phyloP scores from a whole-genome alignment of 2,797 vertebrate genomes.

The Denticeps clupeoides region DNA sequence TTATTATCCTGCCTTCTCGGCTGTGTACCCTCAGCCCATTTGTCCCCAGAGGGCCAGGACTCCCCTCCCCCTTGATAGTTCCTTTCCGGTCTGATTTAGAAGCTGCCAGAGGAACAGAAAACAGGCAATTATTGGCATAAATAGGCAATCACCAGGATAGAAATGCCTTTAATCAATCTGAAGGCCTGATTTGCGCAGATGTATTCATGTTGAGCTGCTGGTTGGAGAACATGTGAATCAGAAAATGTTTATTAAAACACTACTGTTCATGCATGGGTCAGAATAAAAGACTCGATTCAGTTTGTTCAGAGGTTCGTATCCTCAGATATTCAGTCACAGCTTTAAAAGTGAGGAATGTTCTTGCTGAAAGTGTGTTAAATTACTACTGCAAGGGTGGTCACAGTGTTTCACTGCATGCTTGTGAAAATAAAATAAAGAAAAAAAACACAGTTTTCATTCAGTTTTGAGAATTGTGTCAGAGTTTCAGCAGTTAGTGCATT shows the following conservation, averaged over 20 bases:
- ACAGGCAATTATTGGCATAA: constrained; percentile 31
- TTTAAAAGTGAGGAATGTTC: no score
- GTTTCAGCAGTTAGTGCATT: no score
- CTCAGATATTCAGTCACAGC: no score
- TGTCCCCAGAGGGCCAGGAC: constrained; percentile 15
- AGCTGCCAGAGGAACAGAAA: constrained; percentile 24
- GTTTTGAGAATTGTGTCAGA: no score
- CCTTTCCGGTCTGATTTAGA: constrained; percentile 18
- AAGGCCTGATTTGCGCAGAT: constrained; percentile 10
- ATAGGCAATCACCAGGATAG: constrained; percentile 25
- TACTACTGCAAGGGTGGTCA: no score
- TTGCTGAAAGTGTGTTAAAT: no score
- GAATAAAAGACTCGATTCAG: no score
- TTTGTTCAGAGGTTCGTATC: no score
- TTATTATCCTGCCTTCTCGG: constrained; percentile 18
- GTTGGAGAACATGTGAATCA: background rate
- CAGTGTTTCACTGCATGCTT: no score
- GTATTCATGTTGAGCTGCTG: background rate
- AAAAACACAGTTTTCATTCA: no score
- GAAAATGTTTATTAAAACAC: background rate
- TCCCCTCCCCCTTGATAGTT: constrained; percentile 24
- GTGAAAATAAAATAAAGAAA: no score
- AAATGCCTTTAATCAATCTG: constrained; percentile 13
- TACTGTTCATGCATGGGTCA: no score
- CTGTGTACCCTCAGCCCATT: constrained; percentile 1